These are phyloP conservation scores for Encarsia formosa DNA, from an alignment of 2,888 invertebrate species.

Conservation along the genomic window DNA sequence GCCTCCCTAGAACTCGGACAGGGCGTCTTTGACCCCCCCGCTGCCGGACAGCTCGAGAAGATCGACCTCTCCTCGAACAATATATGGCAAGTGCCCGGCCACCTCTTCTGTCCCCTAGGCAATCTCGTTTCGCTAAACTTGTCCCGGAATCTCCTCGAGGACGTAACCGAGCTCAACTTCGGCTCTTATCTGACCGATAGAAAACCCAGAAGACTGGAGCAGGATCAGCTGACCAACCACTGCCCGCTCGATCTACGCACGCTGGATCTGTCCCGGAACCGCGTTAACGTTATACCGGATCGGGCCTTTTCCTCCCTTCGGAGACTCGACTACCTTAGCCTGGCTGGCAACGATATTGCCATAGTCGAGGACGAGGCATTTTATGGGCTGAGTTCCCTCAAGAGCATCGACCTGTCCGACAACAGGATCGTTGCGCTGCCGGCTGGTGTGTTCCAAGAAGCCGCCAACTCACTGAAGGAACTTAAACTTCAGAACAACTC, in stretches of 20 bases:
- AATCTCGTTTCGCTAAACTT: conserved; percentile 79
- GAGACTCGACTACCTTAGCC: conserved; percentile 73
- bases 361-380: conserved; percentile 83
- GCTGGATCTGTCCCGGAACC: conserved; percentile 79
- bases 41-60: conserved; percentile 74
- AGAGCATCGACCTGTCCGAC: conserved; percentile 82
- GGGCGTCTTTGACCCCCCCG: conserved; percentile 72
- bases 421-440: conserved; percentile 88
- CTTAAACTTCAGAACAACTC: conserved; percentile 89
- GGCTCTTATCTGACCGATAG: conserved; percentile 56
- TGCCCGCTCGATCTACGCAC: conserved; percentile 79
- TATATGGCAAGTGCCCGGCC: conserved; percentile 84
- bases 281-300: conserved; percentile 77
- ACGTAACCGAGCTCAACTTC: conserved; percentile 82
- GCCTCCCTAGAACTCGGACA: conserved; percentile 69
- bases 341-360: conserved; percentile 85
- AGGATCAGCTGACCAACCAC: not conserved
- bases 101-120: conserved; percentile 76
- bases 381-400: conserved; percentile 73
- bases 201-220: conserved; percentile 56
- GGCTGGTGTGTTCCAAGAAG: conserved; percentile 77
- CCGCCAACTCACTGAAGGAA: conserved; percentile 75
- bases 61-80: conserved; percentile 84
- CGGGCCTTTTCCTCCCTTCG: conserved; percentile 77
- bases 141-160: conserved; percentile 82